Percentiles rank a stretch among this genome's conserved stretches.
Conservation (phyloP, 2,797 vertebrate species). For the Sphenopsis melanotis region DNA sequence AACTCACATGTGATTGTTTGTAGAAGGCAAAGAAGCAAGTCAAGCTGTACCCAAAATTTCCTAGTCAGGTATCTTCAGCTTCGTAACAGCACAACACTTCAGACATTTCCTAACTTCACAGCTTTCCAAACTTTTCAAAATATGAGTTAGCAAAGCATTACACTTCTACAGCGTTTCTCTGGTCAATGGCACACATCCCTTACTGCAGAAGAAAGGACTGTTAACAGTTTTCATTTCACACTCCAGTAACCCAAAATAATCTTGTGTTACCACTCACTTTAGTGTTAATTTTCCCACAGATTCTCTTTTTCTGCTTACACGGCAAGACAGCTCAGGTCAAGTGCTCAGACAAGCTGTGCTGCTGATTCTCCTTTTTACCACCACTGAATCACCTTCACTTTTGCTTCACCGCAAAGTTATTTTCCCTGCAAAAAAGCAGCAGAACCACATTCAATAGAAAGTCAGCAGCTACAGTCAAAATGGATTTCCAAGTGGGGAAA, state of each 20-base stretch:
- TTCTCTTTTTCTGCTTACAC: slow-evolving; percentile 59
- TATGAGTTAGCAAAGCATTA: not conserved
- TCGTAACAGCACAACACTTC: not conserved
- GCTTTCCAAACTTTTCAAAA: not conserved
- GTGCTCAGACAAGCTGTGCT: slow-evolving; percentile 29
- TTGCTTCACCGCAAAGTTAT: not conserved
- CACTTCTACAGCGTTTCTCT: not conserved
- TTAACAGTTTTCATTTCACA: slow-evolving; percentile 58
- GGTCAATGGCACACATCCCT: not conserved
- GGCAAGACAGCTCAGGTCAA: slow-evolving; percentile 52
- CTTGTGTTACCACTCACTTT: slow-evolving; percentile 23
- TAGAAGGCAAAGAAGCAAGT: not conserved
- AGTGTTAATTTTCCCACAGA: slow-evolving; percentile 48
- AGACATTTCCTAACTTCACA: not conserved
- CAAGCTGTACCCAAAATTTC: not conserved
- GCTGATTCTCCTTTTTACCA: slow-evolving; percentile 44
- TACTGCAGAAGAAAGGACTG: not conserved
- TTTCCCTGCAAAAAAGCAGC: not conserved
- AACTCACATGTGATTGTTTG: not conserved
- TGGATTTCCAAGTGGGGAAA: not conserved
- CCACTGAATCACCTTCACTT: slow-evolving; percentile 48
- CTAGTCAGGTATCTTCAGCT: not conserved
- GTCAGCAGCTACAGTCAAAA: not conserved
- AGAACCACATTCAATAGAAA: not conserved
- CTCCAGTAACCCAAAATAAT: slow-evolving; percentile 46